Base-by-base conservation (phyloP, 2,888 invertebrate species). In the Acronicta alni region DNA sequence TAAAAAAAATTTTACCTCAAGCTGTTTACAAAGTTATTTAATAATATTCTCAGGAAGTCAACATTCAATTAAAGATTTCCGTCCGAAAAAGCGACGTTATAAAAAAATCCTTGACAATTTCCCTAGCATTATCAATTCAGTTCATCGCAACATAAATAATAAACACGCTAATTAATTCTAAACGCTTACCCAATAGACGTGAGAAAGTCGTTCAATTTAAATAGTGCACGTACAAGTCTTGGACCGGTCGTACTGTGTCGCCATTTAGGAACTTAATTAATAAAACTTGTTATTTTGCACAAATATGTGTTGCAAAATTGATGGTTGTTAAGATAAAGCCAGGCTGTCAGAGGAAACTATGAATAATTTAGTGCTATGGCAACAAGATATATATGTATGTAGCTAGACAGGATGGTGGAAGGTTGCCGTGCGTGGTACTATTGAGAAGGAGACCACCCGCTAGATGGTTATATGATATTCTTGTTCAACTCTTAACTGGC, bases 161-260 rank as follows among this genome's bases (percentile, higher is more conserved):
- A 46, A 16, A 15, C 49, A 15, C 53, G 46, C 37, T 51, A 67
- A 55, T 67, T 57, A 52, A 54, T 55, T 44, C 12, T 18, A 35
- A 32, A 38, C 14, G 43, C 23, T 38, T 49, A 35, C 45, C 46
- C 10, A 17, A 16, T 2, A 17, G 43, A 48, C 63, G 69, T 72
- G 51, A 57, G 74, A 71, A 73, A 72, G 64, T 47, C 43, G 55
- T 60, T 60, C 42, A 26, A 57, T 69, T 53, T 55, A 35, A 68
- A 68, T 67, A 54, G 45, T 16, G 18, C 32, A 41, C 18, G 23
- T 20, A 56, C 64, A 39, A 30, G 71, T 64, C 53, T 41, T 3
- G 37, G 9, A 60, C 60, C 53, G 55, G 74, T 60, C n/a, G 37
- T 8, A n/a, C 23, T 26, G 8, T 66, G 59, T 55, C 48, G 57